Evolutionary conservation across 2,888 invertebrate species (phyloP).

Genomic region (Camptogramma bilineatum): DNA sequence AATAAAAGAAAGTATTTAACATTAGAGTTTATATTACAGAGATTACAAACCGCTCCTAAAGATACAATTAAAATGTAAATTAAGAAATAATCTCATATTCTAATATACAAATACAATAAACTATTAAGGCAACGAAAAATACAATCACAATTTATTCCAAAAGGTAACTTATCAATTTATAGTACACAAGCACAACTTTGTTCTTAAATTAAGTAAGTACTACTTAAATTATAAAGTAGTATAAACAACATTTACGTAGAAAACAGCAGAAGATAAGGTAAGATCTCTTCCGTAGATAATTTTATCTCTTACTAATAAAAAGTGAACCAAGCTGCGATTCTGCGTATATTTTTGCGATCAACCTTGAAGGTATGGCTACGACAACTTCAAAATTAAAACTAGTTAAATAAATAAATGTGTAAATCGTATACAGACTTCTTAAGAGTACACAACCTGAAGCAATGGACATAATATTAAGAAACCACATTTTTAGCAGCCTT

Average conservation of each 20-base stretch:
- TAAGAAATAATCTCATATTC: constrained; percentile 42
- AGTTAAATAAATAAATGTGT: neutral
- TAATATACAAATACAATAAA: constrained; percentile 39
- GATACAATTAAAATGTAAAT: constrained; percentile 34
- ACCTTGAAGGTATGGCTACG: neutral
- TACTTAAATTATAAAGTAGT: too few species aligned
- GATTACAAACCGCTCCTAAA: constrained; percentile 53
- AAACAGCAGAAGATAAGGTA: neutral
- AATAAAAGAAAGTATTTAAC: constrained; percentile 35
- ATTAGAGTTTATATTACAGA: constrained; percentile 46
- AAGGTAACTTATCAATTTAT: constrained; percentile 10
- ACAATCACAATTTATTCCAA: constrained; percentile 38
- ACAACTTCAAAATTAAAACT: neutral
- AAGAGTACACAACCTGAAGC: neutral
- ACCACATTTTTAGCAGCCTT: neutral
- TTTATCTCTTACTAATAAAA: neutral
- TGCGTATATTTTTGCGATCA: neutral
- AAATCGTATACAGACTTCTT: neutral
- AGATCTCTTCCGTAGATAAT: neutral
- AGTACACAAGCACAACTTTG: neutral
- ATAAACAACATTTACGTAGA: neutral
- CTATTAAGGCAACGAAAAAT: constrained; percentile 48
- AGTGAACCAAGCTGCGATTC: neutral
- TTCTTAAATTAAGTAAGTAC: neutral
- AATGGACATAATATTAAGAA: neutral